phyloP scores from a whole-genome alignment of 2,888 invertebrate species.

The Odontocerum albicorne region DNA sequence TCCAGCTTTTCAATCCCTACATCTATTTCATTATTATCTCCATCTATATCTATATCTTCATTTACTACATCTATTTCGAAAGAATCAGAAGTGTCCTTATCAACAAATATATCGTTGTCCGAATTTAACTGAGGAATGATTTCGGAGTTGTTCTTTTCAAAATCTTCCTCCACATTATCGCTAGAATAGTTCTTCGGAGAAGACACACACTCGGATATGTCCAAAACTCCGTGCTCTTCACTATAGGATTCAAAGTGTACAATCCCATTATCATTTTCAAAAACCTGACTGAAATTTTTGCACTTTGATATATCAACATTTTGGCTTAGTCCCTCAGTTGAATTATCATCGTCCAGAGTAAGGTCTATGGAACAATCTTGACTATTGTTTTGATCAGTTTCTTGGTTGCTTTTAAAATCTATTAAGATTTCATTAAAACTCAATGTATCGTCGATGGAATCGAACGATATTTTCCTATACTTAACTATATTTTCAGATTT shows the following conservation, averaged over 20 bases:
- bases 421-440: conserved; percentile 3
- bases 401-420: conserved; percentile 10
- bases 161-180: too few relatives aligned
- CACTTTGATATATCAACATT: conserved; percentile 3
- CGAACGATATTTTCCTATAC: conserved; percentile 13
- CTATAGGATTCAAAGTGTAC: conserved; percentile 40
- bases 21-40: background rate
- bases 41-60: background rate
- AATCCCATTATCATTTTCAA: conserved; percentile 38
- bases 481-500: too few relatives aligned
- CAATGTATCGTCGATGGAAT: conserved; percentile 6
- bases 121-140: too few relatives aligned
- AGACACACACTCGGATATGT: conserved; percentile 36
- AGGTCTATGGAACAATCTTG: conserved; percentile 12
- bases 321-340: too few relatives aligned
- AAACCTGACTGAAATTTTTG: conserved; percentile 15
- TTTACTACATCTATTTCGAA: conserved; percentile 30
- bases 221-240: conserved; percentile 24
- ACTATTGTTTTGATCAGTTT: background rate
- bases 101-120: conserved; percentile 44
- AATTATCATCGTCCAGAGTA: conserved; percentile 14
- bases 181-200: conserved; percentile 45
- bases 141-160: too few relatives aligned
- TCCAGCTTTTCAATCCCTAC: conserved; percentile 11
- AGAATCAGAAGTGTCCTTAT: background rate